Evolutionary conservation across 2,113 vertebrate genomes (phyloP).

Genomic region (Planiliza haematocheilus): DNA sequence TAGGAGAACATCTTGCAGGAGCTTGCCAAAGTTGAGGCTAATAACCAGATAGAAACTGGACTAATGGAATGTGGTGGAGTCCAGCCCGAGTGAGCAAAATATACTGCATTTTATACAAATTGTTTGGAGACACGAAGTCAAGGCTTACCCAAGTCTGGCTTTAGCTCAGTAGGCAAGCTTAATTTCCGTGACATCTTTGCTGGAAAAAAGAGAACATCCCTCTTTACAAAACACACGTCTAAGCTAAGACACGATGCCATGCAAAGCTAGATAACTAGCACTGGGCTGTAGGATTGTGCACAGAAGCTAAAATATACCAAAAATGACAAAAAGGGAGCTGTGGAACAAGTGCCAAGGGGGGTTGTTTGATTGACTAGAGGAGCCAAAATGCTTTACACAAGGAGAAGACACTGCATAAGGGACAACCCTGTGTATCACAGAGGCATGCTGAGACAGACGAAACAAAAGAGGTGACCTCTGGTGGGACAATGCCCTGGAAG

Average conservation of each 20-base stretch:
- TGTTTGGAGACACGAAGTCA: slow-evolving; percentile 81
- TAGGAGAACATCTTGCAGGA: slow-evolving; percentile 53
- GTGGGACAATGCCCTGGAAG: slow-evolving; percentile 67
- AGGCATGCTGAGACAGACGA: slow-evolving; percentile 80
- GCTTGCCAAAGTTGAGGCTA: slow-evolving; percentile 70
- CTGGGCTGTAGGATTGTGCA: slow-evolving; percentile 55
- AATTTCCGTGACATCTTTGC: slow-evolving; percentile 99
- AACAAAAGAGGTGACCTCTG: slow-evolving; percentile 61
- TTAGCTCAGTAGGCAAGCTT: slow-evolving; percentile 99
- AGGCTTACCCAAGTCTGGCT: slow-evolving; percentile 99
- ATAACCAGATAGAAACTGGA: slow-evolving; percentile 64
- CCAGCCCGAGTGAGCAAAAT: slow-evolving; percentile 63
- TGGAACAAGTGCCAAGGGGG: slow-evolving; percentile 34
- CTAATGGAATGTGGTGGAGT: slow-evolving; percentile 67
- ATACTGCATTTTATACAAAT: slow-evolving; percentile 67
- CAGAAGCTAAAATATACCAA: slow-evolving; percentile 46
- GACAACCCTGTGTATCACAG: slow-evolving; percentile 56
- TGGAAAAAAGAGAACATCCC: slow-evolving; percentile 96
- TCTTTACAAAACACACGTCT: slow-evolving; percentile 88
- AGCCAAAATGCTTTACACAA: slow-evolving; percentile 64
- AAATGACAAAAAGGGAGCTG: slow-evolving; percentile 28
- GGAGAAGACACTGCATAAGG: slow-evolving; percentile 49
- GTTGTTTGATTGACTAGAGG: slow-evolving; percentile 22
- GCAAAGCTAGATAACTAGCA: slow-evolving; percentile 77
- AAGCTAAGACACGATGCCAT: slow-evolving; percentile 81